Evolutionary conservation across 2,797 vertebrate genomes (phyloP), one percentile per base, ranked within the genome.

Genomic region (Sorex maritimensis): DNA sequence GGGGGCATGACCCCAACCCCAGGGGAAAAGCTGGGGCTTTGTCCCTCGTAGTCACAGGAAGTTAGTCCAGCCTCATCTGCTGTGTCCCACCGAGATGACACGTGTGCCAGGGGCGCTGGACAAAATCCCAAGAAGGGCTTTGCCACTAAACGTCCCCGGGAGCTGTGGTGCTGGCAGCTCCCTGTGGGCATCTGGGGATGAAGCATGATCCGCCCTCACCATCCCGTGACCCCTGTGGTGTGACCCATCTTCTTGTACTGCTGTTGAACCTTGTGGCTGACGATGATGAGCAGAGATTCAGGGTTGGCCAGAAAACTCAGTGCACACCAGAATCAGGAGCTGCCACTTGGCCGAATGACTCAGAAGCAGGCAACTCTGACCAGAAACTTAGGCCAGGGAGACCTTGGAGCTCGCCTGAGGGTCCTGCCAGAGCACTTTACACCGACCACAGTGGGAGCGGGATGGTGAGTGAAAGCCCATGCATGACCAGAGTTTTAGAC

Each of bases 181-280:
- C 28, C 72, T 23, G 21, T 5, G 44, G 81, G 74, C 6, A 4
- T 1, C 19, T 28, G 72, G 44, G 72, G 69, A 41, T 44, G 41
- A 75, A 49, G 17, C 17, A 49, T 0, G 0, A 79, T 23, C 24
- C 3, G 26, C 24, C 5, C 2, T 77, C 55, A 34, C 2, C 58
- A 46, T 21, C 30, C 38, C 30, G 2, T 0, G 1, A 34, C 14
- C n/a, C 14, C 19, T 30, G 2, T 10, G 11, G 12, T 6, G 5
- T 65, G 41, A 79, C 41, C 10, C 13, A 52, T 52, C 49, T 52
- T 52, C 49, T 11, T 52, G 13, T 2, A 52, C 13, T 14, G 13
- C 49, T 52, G 10, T 52, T 52, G 49, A 72, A 34, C 44, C n/a
- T 46, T 71, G 41, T 26, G 17, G 26, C 75, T 63, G 75, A 78